A percentile compares a stretch with the other conserved stretches of the same genome.
These are phyloP conservation scores for Chalcosyrphus nemorum DNA, from an alignment of 2,888 invertebrate genomes.

Conservation along the genomic window DNA sequence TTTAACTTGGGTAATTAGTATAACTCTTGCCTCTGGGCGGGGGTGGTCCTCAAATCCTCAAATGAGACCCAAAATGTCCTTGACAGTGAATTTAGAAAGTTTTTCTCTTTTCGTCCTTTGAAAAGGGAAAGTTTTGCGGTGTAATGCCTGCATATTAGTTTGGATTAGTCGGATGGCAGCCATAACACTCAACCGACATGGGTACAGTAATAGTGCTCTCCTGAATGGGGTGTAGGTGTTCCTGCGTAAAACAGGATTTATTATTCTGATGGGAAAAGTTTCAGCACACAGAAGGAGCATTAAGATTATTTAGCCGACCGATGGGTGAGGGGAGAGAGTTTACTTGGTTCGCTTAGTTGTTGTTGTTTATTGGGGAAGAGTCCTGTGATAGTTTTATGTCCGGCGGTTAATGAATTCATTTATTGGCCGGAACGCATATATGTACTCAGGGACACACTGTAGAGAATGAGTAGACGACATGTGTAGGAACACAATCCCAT, in stretches of 20 bases:
- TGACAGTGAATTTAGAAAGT: neutral
- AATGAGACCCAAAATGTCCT: neutral
- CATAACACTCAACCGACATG: slow-evolving; percentile 14
- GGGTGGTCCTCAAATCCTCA: neutral
- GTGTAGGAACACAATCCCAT: too few species aligned
- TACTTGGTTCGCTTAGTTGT: neutral
- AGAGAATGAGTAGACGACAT: too few species aligned
- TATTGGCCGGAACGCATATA: too few species aligned
- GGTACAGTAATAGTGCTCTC: neutral
- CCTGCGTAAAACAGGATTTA: slow-evolving; percentile 29
- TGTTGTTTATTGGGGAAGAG: neutral
- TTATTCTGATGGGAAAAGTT: slow-evolving; percentile 39
- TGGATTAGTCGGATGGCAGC: slow-evolving; percentile 29
- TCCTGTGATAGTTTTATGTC: neutral
- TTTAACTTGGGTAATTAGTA: slow-evolving; percentile 7
- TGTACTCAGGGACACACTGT: too few species aligned
- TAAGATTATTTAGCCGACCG: neutral
- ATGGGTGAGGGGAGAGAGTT: neutral
- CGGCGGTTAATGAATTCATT: slow-evolving; percentile 23
- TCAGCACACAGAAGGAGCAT: neutral
- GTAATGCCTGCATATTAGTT: slow-evolving; percentile 26
- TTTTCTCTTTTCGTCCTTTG: neutral
- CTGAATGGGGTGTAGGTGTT: neutral
- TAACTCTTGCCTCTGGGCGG: neutral
- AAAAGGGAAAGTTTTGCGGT: neutral